Base-by-base conservation (phyloP, 2,888 invertebrate species). In the Amiota minor region DNA sequence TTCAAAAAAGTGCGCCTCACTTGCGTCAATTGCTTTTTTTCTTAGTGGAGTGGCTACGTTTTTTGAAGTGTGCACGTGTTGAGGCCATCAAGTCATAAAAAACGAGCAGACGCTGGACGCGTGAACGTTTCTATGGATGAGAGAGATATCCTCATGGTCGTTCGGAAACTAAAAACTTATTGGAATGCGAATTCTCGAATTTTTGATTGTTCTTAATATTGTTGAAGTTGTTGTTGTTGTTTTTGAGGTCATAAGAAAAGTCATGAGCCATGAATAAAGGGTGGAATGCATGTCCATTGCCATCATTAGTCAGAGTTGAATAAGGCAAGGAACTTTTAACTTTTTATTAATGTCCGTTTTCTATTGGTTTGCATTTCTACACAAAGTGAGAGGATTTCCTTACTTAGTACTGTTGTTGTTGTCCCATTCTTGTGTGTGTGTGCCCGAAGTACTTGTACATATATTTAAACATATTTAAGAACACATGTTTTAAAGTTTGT, bases 301-400 rank as follows among this genome's bases (percentile, higher is more conserved):
- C 35, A 35, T 35, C 35, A 35, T 35, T 35, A 35, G 35, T 35
- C 2, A 35, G 35, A 35, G 35, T 8, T 35, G 35, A 35, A 35
- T 35, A 35, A 23, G 23, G 23, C 23, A 1, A 23, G 3, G 23
- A 23, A 23, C 23, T 8, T 62, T 62, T 47, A 20, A 65, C 16
- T 45, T 64, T 64, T 16, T 64, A 46, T 45, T 18, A 18, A 18
- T 65, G 65, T 23, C 1, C 18, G 47, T 65, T 65, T 65, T 46
- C 47, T 65, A 47, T 46, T 47, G 49, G 65, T 65, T 49, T 65
- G 65, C 16, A 65, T 65, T 65, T 65, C 49, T 18, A 20, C 47
- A 47, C 18, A 49, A 65, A 47, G 16, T 46, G 49, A 2, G 12
- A 62, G 11, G 12, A 56, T 50, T 50, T 50, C 53, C 50, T 12